Percentiles rank a stretch among this genome's conserved stretches.
These are phyloP conservation scores for Patella vulgata DNA, from an alignment of 1,140 invertebrate genomes.

Conservation along the genomic window DNA sequence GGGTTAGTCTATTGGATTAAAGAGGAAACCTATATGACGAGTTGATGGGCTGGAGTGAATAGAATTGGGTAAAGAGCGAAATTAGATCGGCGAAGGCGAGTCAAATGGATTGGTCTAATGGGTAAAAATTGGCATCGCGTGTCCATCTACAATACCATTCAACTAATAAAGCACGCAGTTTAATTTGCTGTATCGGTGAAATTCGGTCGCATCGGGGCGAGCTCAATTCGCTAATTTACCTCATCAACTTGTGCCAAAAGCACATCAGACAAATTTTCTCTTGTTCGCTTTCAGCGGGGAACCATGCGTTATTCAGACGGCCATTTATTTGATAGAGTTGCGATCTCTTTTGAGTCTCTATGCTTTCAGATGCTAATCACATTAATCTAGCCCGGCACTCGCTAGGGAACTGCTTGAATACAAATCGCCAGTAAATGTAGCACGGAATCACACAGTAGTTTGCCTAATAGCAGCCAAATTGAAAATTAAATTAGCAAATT, in stretches of 20 bases:
- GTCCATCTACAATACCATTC: background rate
- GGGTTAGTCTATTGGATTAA: conserved; percentile 13
- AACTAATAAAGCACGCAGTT: conserved; percentile 12
- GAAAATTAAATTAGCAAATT: conserved; percentile 58
- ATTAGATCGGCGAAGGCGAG: background rate
- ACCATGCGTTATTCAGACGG: conserved; percentile 8
- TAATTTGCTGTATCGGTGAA: conserved; percentile 14
- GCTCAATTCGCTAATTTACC: conserved; percentile 11
- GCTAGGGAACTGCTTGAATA: conserved; percentile 35
- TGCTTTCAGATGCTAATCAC: conserved; percentile 44
- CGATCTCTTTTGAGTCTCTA: conserved; percentile 7
- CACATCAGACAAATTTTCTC: conserved; percentile 14
- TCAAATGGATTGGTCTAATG: conserved; percentile 11
- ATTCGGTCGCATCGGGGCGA: conserved; percentile 2
- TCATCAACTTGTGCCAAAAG: conserved; percentile 14
- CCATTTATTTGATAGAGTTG: conserved; percentile 36
- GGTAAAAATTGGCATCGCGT: conserved; percentile 10
- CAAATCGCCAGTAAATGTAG: conserved; percentile 35
- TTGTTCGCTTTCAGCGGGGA: conserved; percentile 8
- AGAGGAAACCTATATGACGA: conserved; percentile 7
- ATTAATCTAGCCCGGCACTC: conserved; percentile 38
- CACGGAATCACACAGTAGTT: conserved; percentile 26
- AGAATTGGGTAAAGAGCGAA: conserved; percentile 4
- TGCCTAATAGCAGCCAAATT: conserved; percentile 49
- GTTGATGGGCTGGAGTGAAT: conserved; percentile 6